Evolutionary conservation across 92 coral and sea anemone species (phyloP), one percentile per base, ranked within the genome.

Genomic region (Pocillopora grandis): DNA sequence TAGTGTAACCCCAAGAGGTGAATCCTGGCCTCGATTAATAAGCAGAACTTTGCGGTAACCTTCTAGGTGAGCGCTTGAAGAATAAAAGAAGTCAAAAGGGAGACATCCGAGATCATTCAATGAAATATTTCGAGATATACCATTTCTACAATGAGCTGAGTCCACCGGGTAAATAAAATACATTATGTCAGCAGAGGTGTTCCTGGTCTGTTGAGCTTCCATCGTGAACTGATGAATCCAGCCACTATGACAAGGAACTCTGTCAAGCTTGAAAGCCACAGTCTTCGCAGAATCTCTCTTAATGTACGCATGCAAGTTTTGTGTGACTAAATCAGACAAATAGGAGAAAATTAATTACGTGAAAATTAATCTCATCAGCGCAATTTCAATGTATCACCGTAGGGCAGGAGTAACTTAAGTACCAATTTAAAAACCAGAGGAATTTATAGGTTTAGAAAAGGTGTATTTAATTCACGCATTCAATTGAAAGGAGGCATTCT

Each of bases 151-250:
- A 63, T 76, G 72, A 5, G 18, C 66, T 66, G 67, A 9, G 10
- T 76, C 49, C 55, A 31, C 72, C 5, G 94, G 90, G 65, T 85
- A 88, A 59, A 81, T 66, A 76, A 84, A 91, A 79, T 88, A 91
- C 69, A 91, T 58, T 16, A 67, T 80, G 52, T 91, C 90, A 42
- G 52, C 36, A 10, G 91, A 65, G 59, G 42, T 79, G 77, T 33
- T 85, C 49, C 77, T 55, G 1, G 92, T 88, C 71, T 91, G 94
- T 12, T 62, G 58, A 20, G 76, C 87, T 33, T 52, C 58, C 59
- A 91, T 48, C 12, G 92, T 84, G 87, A 91, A 91, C 65, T 91
- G 92, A 67, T 91, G 77, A 15, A 76, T 82, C 94, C 94, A 91
- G 15, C 84, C 87, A 58, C 78, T 78, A 52, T 81, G 66, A 37